These are phyloP conservation scores for Corbicula japonica DNA, from an alignment of 2,888 invertebrate genomes.

Conservation along the genomic window DNA sequence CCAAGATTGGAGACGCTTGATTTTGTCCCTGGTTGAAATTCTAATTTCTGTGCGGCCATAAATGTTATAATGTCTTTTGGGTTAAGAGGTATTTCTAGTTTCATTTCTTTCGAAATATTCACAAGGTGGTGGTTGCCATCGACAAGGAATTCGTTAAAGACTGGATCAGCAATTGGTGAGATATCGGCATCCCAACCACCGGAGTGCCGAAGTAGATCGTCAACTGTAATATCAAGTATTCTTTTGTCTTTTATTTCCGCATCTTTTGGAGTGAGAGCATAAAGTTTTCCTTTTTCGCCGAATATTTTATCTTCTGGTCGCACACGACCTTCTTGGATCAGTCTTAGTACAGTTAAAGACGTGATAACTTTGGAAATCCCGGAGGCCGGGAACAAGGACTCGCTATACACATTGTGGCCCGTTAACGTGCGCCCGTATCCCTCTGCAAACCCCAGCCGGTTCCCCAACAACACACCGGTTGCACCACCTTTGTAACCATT, in stretches of 20 bases:
- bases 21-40: conserved; percentile 79
- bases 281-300: conserved; percentile 73
- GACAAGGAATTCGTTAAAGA: conserved; percentile 79
- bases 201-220: conserved; percentile 80
- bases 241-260: conserved; percentile 68
- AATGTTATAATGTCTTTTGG: conserved; percentile 77
- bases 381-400: conserved; percentile 73
- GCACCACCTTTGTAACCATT: conserved; percentile 80
- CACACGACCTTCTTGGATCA: conserved; percentile 76
- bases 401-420: conserved; percentile 68
- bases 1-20: conserved; percentile 81
- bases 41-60: conserved; percentile 77
- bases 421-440: conserved; percentile 75
- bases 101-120: conserved; percentile 78
- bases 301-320: conserved; percentile 75
- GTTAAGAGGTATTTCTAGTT: conserved; percentile 52
- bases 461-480: conserved; percentile 77
- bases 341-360: conserved; percentile 77
- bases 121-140: conserved; percentile 73
- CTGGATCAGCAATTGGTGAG: conserved; percentile 77
- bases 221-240: conserved; percentile 81
- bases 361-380: conserved; percentile 82
- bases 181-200: conserved; percentile 82
- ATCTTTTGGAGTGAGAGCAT: conserved; percentile 65
- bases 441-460: conserved; percentile 75